Base-by-base conservation (phyloP, 2,888 invertebrate genomes). In the Bhutanitis thaidina region DNA sequence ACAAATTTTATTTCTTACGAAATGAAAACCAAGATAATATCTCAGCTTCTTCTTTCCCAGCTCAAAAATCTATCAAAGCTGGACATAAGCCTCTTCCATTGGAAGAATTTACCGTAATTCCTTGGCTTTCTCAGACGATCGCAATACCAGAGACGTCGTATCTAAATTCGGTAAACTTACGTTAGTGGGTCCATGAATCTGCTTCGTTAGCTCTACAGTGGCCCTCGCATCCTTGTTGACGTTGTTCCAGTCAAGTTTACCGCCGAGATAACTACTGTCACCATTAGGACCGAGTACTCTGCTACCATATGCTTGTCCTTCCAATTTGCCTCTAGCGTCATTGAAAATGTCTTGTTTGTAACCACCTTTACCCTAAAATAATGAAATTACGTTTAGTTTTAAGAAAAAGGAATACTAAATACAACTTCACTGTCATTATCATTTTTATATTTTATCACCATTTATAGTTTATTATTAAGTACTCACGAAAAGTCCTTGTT, bases 401-500 rank as follows among this genome's bases (percentile, higher is more conserved):
- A 16, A 3, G 10, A 37, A 37, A 5, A 37, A 5, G 10, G 10
- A 14, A 2, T 13, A 7, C 12, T 13, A 12, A 12, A 14, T 3
- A 3, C 14, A 14, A 13, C 5, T 12, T 13, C 20, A 20, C 2
- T 20, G 20, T 5, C 20, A 20, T 20, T 20, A 4, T 5, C 2
- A 5, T 20, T 3, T 0, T n/a, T 34, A 7, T n/a, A 3, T 3
- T 7, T 34, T 7, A n/a, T 7, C n/a, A 1, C 12, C 34, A 7
- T 3, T 4, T 1, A 13, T 13, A 34, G 34, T 10, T 34, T 4
- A 7, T 1, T n/a, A 34, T 7, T 4, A 20, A 30, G n/a, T n/a
- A 57, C 59, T 59, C 52, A 61, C 62, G 39, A 57, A 58, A 16
- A 63, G 45, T 7, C 54, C 58, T 12, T 55, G 53, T 1, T 62